These are phyloP conservation scores for Gouania willdenowi DNA, from an alignment of 2,797 vertebrate genomes.

Conservation along the genomic window DNA sequence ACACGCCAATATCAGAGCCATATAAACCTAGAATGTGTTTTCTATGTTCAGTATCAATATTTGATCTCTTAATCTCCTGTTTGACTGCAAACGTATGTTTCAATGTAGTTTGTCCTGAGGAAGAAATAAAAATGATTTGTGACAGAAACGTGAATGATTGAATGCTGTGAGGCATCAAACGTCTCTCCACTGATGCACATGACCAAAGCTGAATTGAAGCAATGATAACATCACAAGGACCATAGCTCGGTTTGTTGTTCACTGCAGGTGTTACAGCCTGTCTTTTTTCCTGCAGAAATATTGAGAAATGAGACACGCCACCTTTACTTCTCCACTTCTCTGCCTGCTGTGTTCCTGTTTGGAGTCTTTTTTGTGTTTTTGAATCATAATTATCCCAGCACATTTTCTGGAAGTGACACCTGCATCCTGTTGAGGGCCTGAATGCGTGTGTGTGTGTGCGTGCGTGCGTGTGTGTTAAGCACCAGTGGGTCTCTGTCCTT, in stretches of 20 bases:
- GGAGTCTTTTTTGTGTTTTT: constrained; percentile 37
- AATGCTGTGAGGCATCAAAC: constrained; percentile 26
- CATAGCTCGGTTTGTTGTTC: constrained; percentile 3
- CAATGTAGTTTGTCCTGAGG: constrained; percentile 11
- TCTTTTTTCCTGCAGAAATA: neutral
- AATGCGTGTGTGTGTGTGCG: constrained; percentile 7
- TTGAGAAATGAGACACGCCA: neutral
- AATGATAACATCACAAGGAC: neutral
- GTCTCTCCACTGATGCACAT: constrained; percentile 17
- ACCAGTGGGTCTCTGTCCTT: constrained; percentile 20
- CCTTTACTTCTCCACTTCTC: neutral
- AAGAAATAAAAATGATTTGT: constrained; percentile 43
- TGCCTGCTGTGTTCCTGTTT: constrained; percentile 8
- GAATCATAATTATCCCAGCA: constrained; percentile 55
- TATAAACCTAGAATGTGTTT: no score
- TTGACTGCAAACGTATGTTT: constrained; percentile 13
- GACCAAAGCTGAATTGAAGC: neutral
- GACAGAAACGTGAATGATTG: constrained; percentile 58
- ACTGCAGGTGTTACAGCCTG: neutral
- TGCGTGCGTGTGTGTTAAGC: neutral
- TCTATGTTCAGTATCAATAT: no score
- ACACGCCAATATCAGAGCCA: no score
- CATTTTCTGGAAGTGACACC: constrained; percentile 45
- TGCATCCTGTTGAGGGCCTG: constrained; percentile 33
- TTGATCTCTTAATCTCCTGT: no score